Evolutionary conservation across 2,113 vertebrate species (phyloP).

Genomic region (Aegotheles bennettii): DNA sequence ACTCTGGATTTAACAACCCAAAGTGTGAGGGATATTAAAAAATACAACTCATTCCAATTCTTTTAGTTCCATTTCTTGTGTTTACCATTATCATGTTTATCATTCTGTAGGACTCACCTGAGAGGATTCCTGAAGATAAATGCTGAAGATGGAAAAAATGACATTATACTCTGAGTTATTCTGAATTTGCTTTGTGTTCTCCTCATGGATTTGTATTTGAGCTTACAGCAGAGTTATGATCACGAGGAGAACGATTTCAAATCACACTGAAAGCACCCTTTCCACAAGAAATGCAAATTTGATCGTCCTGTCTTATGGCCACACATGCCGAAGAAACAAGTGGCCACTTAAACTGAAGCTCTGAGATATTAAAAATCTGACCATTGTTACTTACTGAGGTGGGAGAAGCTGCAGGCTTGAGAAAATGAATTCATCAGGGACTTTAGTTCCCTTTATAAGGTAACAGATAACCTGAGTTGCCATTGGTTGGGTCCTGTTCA

Average conservation of each 20-base stretch:
- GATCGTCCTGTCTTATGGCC: not conserved
- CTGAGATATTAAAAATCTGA: not conserved
- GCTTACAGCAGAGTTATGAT: not conserved
- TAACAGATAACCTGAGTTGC: not conserved
- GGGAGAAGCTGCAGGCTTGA: not conserved
- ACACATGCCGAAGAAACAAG: not conserved
- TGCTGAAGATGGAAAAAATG: not conserved
- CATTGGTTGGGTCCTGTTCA: not conserved
- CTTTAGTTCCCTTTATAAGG: not conserved
- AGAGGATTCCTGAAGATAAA: not conserved
- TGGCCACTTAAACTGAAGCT: not conserved
- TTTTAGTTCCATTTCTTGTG: not conserved
- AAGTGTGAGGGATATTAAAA: not conserved
- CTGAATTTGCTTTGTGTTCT: not conserved
- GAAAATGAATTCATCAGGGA: not conserved
- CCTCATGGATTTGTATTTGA: not conserved
- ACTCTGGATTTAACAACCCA: not conserved
- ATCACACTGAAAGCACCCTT: not conserved
- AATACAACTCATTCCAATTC: not conserved
- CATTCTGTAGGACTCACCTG: not conserved
- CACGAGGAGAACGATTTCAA: not conserved
- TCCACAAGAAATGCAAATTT: not conserved
- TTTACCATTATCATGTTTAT: not conserved
- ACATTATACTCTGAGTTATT: not conserved
- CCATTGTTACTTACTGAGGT: not conserved